Evolutionary conservation across 2,113 vertebrate species (phyloP).

Genomic region (Leptobrachium leishanense): DNA sequence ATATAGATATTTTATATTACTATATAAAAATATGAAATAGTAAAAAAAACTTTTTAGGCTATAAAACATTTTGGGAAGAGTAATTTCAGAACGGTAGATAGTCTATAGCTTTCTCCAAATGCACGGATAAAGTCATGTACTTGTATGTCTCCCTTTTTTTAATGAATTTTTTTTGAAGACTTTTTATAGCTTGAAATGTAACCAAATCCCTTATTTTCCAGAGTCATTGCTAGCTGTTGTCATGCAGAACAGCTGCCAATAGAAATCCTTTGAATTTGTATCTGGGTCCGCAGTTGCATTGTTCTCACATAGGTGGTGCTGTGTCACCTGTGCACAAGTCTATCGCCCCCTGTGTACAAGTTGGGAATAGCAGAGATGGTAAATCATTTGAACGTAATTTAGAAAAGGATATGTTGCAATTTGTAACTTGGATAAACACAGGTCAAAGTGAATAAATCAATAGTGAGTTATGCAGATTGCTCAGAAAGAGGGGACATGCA

Average conservation of each 20-base stretch:
- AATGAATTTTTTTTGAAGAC: too few relatives aligned
- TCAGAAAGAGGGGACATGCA: background rate
- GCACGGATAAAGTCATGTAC: too few relatives aligned
- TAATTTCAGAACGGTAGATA: too few relatives aligned
- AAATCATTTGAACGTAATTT: conserved; percentile 5
- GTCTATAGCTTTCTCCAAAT: too few relatives aligned
- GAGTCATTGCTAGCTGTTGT: too few relatives aligned
- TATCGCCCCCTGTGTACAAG: background rate
- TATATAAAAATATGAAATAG: too few relatives aligned
- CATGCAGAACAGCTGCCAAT: background rate
- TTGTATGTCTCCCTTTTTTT: too few relatives aligned
- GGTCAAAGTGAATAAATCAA: background rate
- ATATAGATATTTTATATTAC: too few relatives aligned
- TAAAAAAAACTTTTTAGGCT: too few relatives aligned
- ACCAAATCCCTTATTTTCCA: too few relatives aligned
- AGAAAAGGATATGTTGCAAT: background rate
- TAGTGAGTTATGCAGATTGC: background rate
- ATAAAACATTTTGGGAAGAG: too few relatives aligned
- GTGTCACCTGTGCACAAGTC: background rate
- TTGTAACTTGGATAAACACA: background rate
- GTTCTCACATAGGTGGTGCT: conserved; percentile 12
- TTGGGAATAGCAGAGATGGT: background rate
- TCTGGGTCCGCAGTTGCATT: background rate
- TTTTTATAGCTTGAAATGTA: too few relatives aligned
- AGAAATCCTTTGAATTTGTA: background rate